Percentiles rank a stretch among this genome's conserved stretches.
Evolutionary conservation across 2,113 vertebrate species (phyloP).

Genomic region (Siphamia tubifer): DNA sequence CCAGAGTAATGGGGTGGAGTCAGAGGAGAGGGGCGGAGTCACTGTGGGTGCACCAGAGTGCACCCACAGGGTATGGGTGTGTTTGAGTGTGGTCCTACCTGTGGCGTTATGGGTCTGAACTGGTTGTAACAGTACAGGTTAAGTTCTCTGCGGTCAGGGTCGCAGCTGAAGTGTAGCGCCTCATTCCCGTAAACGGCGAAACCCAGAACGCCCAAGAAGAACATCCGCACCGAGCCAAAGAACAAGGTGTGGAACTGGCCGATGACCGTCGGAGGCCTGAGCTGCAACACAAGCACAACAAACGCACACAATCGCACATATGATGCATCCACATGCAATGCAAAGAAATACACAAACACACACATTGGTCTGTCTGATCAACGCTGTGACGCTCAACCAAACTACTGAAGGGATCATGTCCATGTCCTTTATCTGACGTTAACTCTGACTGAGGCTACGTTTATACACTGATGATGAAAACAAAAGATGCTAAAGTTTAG

Average conservation of each 20-base stretch:
- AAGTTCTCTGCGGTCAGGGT: conserved; percentile 86
- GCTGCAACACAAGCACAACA: conserved; percentile 64
- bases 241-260: conserved; percentile 90
- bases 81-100: conserved; percentile 68
- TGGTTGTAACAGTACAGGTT: conserved; percentile 92
- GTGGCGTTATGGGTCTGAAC: conserved; percentile 88
- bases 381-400: too few relatives aligned
- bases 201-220: conserved; percentile 87
- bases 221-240: conserved; percentile 87
- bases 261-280: conserved; percentile 87
- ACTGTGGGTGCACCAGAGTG: too few relatives aligned
- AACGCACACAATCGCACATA: not conserved
- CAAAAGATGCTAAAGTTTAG: too few relatives aligned
- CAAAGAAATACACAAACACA: not conserved
- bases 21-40: too few relatives aligned
- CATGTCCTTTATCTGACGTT: too few relatives aligned
- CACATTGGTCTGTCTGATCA: too few relatives aligned
- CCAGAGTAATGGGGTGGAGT: too few relatives aligned
- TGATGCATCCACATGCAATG: not conserved
- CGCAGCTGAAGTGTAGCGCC: conserved; percentile 90
- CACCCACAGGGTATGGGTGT: not conserved
- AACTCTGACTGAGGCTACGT: too few relatives aligned
- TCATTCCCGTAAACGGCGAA: conserved; percentile 90
- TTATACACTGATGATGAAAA: too few relatives aligned
- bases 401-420: too few relatives aligned